A percentile compares a stretch with the other conserved stretches of the same genome.
Conservation (phyloP, 2,888 invertebrate species). For the Cenopis cana region DNA sequence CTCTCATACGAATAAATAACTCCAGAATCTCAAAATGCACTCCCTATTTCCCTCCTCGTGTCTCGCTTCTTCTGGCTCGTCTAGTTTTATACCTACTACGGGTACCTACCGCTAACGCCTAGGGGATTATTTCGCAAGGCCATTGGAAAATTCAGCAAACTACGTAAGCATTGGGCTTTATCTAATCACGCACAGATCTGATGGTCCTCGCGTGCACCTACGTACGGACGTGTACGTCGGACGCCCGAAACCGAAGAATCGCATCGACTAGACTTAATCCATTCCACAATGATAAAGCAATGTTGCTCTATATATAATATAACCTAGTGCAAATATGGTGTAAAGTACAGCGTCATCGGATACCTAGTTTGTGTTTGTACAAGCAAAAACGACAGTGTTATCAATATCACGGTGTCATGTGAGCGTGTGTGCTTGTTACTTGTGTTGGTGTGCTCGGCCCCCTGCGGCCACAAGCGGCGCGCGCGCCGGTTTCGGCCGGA, state of each 20-base stretch:
- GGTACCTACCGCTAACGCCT: slow-evolving; percentile 16
- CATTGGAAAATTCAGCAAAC: slow-evolving; percentile 36
- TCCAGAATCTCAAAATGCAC: not conserved
- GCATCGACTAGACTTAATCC: slow-evolving; percentile 27
- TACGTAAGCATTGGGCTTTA: slow-evolving; percentile 31
- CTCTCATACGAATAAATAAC: no score
- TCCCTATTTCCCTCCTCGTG: not conserved
- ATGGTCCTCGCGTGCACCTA: slow-evolving; percentile 25
- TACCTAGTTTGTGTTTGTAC: slow-evolving; percentile 37
- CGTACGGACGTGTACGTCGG: no score
- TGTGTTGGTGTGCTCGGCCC: slow-evolving; percentile 64
- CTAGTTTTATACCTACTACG: not conserved
- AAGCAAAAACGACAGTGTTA: slow-evolving; percentile 58
- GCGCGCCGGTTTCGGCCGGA: slow-evolving; percentile 71
- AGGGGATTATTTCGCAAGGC: slow-evolving; percentile 37
- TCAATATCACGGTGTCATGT: slow-evolving; percentile 58
- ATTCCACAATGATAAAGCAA: slow-evolving; percentile 38
- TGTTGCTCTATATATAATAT: slow-evolving; percentile 31
- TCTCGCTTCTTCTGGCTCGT: not conserved
- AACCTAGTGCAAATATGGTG: slow-evolving; percentile 40
- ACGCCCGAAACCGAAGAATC: slow-evolving; percentile 22
- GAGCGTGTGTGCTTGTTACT: slow-evolving; percentile 43
- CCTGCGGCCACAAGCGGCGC: slow-evolving; percentile 71
- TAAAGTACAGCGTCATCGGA: slow-evolving; percentile 43
- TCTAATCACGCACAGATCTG: slow-evolving; percentile 39